Percentiles rank a stretch among this genome's conserved stretches.
phyloP scores from a whole-genome alignment of 2,888 invertebrate species.

The Andrena dorsata region DNA sequence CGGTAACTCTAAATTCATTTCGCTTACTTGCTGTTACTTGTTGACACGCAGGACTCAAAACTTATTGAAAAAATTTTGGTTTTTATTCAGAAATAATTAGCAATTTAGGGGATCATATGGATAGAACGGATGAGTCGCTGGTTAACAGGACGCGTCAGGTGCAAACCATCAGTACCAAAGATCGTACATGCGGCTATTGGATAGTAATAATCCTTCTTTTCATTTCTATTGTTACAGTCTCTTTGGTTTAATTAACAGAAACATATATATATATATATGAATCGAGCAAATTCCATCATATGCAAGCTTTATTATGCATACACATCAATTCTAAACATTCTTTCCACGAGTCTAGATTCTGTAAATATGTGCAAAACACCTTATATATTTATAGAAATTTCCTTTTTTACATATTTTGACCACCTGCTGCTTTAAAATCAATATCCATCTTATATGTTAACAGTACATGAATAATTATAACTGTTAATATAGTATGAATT shows the following conservation, averaged over 20 bases:
- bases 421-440: slow-evolving; percentile 1
- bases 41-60: background rate
- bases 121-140: slow-evolving; percentile 89
- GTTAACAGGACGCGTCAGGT: slow-evolving; percentile 89
- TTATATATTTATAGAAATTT: background rate
- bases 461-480: slow-evolving; percentile 10
- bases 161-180: slow-evolving; percentile 88
- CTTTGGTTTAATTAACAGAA: slow-evolving; percentile 72
- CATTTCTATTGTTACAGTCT: slow-evolving; percentile 88
- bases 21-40: slow-evolving; percentile 25
- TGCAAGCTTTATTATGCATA: background rate
- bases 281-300: slow-evolving; percentile 3
- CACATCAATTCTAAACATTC: slow-evolving; percentile 14
- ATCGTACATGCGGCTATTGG: slow-evolving; percentile 92
- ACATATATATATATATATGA: background rate
- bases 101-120: slow-evolving; percentile 90
- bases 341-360: slow-evolving; percentile 16
- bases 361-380: slow-evolving; percentile 35
- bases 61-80: slow-evolving; percentile 29
- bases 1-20: slow-evolving; percentile 85
- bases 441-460: background rate
- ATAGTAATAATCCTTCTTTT: slow-evolving; percentile 89
- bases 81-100: slow-evolving; percentile 89
- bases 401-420: slow-evolving; percentile 18
- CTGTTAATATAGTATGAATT: slow-evolving; percentile 1